These are phyloP conservation scores for Bovichtus variegatus DNA, from an alignment of 2,797 vertebrate species.

Conservation along the genomic window DNA sequence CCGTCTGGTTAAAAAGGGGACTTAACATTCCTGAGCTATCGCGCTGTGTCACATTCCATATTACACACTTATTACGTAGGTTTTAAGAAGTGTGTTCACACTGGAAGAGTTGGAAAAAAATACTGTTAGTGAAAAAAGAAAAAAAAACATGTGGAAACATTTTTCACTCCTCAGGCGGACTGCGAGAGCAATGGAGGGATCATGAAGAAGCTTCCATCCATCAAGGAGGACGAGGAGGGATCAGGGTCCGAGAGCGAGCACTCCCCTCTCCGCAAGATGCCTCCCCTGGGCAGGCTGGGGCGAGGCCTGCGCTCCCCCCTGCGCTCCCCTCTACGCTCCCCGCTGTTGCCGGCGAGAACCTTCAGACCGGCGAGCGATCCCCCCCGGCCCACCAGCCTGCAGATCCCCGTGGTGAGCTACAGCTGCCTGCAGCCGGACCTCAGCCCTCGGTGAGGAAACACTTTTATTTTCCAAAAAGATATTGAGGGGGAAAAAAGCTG, in stretches of 20 bases:
- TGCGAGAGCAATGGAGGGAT: slow-evolving; percentile 86
- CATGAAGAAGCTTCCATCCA: slow-evolving; percentile 86
- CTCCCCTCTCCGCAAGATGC: slow-evolving; percentile 74
- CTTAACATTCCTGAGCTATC: not conserved
- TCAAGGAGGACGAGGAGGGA: slow-evolving; percentile 87
- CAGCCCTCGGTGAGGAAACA: slow-evolving; percentile 84
- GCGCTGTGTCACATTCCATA: not conserved
- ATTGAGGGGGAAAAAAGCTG: not conserved
- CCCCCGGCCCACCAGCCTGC: slow-evolving; percentile 79
- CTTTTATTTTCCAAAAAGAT: not conserved
- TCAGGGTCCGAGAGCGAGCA: slow-evolving; percentile 83
- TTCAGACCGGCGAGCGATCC: slow-evolving; percentile 70
- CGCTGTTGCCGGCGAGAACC: slow-evolving; percentile 78
- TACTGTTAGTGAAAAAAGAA: too few species aligned
- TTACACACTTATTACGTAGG: not conserved
- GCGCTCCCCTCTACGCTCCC: slow-evolving; percentile 85
- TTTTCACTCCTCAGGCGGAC: slow-evolving; percentile 72
- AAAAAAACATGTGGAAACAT: too few species aligned
- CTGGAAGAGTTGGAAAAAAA: not conserved
- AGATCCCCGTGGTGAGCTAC: slow-evolving; percentile 85
- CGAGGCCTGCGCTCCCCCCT: slow-evolving; percentile 80
- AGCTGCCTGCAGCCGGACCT: slow-evolving; percentile 82
- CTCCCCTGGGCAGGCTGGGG: slow-evolving; percentile 72
- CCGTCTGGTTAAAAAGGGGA: slow-evolving; percentile 20
- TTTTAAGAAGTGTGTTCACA: not conserved